These are phyloP conservation scores for Pammene fasciana DNA, from an alignment of 2,888 invertebrate genomes.

Conservation along the genomic window DNA sequence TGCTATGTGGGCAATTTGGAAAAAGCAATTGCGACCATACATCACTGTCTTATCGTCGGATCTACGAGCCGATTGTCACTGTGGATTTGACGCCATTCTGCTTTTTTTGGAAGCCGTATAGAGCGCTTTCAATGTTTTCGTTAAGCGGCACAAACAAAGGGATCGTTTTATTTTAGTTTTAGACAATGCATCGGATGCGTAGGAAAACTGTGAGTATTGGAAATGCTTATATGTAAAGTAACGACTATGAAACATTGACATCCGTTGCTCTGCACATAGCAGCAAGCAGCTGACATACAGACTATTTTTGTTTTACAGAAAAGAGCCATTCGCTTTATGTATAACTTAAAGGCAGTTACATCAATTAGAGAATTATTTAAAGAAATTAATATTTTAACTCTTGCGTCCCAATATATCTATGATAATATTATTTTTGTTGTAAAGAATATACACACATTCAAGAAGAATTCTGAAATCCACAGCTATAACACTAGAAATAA, in stretches of 20 bases:
- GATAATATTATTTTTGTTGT: too few species aligned
- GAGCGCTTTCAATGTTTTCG: slow-evolving; percentile 43
- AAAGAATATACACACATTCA: too few species aligned
- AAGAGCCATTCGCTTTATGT: too few species aligned
- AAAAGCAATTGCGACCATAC: slow-evolving; percentile 74
- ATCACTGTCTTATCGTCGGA: slow-evolving; percentile 74
- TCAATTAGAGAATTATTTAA: too few species aligned
- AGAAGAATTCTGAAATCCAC: too few species aligned
- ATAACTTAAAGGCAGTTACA: too few species aligned
- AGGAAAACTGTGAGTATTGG: slow-evolving; percentile 9
- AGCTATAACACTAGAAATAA: too few species aligned
- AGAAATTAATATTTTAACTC: too few species aligned
- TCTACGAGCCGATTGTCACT: slow-evolving; percentile 67
- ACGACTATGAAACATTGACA: neutral
- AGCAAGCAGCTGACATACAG: too few species aligned
- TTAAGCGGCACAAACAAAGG: slow-evolving; percentile 34
- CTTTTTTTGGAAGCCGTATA: slow-evolving; percentile 40
- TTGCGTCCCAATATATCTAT: too few species aligned
- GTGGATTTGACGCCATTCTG: slow-evolving; percentile 50
- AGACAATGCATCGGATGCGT: slow-evolving; percentile 14
- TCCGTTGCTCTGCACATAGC: too few species aligned
- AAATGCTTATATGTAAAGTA: slow-evolving; percentile 12
- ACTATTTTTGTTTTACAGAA: too few species aligned
- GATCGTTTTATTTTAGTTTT: slow-evolving; percentile 24
- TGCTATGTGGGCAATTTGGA: slow-evolving; percentile 70